Conservation (phyloP, 2,888 invertebrate species). For the Hyles lineata region DNA sequence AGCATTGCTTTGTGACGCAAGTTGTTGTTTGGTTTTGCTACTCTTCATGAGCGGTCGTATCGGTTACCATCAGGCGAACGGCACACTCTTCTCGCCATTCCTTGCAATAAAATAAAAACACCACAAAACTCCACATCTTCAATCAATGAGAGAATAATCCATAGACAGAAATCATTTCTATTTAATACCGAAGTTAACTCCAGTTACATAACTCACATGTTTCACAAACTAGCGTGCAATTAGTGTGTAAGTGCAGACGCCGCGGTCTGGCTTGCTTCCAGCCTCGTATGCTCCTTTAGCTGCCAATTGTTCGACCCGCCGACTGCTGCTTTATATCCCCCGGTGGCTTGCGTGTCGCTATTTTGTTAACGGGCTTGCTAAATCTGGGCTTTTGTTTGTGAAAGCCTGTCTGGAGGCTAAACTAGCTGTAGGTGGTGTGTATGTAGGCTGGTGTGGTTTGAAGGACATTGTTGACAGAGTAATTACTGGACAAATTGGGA, state of each 20-base stretch:
- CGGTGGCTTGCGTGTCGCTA: neutral
- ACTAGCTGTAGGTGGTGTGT: too few species aligned
- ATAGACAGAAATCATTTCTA: neutral
- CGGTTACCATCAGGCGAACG: too few species aligned
- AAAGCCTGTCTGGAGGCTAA: neutral
- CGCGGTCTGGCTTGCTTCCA: conserved; percentile 54
- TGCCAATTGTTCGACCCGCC: conserved; percentile 20
- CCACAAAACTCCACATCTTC: too few species aligned
- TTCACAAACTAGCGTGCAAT: conserved; percentile 54
- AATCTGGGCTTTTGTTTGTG: neutral
- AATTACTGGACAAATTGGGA: too few species aligned
- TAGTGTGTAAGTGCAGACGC: conserved; percentile 55
- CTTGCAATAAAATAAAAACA: too few species aligned
- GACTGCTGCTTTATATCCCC: neutral
- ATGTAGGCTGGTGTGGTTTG: too few species aligned
- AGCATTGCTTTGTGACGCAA: too few species aligned
- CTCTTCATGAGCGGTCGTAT: too few species aligned
- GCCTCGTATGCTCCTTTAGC: conserved; percentile 29
- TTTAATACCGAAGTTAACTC: neutral
- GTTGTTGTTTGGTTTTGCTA: too few species aligned
- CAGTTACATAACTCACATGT: conserved; percentile 14
- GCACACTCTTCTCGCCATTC: too few species aligned
- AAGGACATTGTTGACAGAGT: too few species aligned
- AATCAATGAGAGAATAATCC: neutral
- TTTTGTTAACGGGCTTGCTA: conserved; percentile 1